Evolutionary conservation across 2,888 invertebrate species (phyloP), one percentile per base, ranked within the genome.

Genomic region (Slavum lentiscoides): DNA sequence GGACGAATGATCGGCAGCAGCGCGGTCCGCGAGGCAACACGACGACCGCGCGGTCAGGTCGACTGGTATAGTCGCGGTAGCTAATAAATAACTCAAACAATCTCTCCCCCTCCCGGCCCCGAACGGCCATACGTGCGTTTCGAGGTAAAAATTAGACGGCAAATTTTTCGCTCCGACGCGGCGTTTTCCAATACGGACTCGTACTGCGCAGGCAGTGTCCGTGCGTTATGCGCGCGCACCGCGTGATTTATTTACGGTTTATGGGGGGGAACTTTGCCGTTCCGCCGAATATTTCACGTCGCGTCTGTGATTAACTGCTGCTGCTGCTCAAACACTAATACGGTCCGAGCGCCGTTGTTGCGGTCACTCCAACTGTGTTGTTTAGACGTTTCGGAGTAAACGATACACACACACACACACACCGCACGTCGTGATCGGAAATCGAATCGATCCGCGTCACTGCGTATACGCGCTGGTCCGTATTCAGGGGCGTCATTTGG

Each of bases 11-110:
- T 58, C 75, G 62, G 77, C 77, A 68, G 62, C 19, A 21, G n/a
- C 21, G 30, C 4, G 30, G 2, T 30, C 30, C 30, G 11, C 49
- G 49, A 21, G 58, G 76, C 68, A 15, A 4, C 30, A 39, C n/a
- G n/a, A 53, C 39, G n/a, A 30, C n/a, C 53, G 68, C 15, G 67
- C 19, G 58, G 74, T n/a, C 30, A 4, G 68, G 68, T 49, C 43
- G 68, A 67, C 68, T 30, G 15, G 61, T 73, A 7, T 69, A 53
- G 49, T 23, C 61, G 53, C 69, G 21, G 30, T n/a, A n/a, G n/a
- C 69, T 53, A 61, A 70, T 70, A 77, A 77, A 77, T 77, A 77
- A 77, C 77, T 77, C 77, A 69, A 69, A 62, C 61, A 37, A 61
- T 62, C 69, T 69, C 37, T n/a, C 64, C 55, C 49, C 13, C 64